A percentile compares a stretch with the other conserved stretches of the same genome.
Conservation (phyloP, 2,113 vertebrate genomes). For the Brachirus orientalis region DNA sequence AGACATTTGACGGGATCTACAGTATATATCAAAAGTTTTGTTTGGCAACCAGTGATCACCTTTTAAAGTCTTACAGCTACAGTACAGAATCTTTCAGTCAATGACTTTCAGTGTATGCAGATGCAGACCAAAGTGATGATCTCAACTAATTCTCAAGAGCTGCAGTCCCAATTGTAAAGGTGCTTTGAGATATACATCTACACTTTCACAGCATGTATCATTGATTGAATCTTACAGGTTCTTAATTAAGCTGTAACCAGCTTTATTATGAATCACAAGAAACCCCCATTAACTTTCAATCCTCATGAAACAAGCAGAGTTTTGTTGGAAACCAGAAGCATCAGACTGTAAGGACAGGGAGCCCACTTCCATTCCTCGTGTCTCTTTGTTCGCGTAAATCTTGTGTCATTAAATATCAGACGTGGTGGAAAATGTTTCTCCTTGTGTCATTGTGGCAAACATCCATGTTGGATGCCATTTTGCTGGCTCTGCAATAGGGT, state of each 20-base stretch:
- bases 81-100: too few relatives aligned
- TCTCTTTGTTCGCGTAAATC: slow-evolving; percentile 16
- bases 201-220: slow-evolving; percentile 3
- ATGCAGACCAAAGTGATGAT: too few relatives aligned
- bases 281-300: neutral
- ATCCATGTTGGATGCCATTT: slow-evolving; percentile 53
- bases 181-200: neutral
- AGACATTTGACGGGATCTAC: slow-evolving; percentile 4
- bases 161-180: too few relatives aligned
- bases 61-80: neutral
- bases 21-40: neutral
- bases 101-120: too few relatives aligned
- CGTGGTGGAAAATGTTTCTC: slow-evolving; percentile 33
- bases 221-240: neutral
- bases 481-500: slow-evolving; percentile 43
- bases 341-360: neutral
- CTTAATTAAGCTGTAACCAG: too few relatives aligned
- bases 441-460: slow-evolving; percentile 14
- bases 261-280: slow-evolving; percentile 9
- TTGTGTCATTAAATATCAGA: slow-evolving; percentile 40
- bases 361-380: slow-evolving; percentile 15
- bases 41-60: neutral
- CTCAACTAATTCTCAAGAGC: too few relatives aligned
- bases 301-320: neutral
- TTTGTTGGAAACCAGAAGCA: neutral